Base-by-base conservation (phyloP, 2,888 invertebrate species). In the Coenonympha glycerion region DNA sequence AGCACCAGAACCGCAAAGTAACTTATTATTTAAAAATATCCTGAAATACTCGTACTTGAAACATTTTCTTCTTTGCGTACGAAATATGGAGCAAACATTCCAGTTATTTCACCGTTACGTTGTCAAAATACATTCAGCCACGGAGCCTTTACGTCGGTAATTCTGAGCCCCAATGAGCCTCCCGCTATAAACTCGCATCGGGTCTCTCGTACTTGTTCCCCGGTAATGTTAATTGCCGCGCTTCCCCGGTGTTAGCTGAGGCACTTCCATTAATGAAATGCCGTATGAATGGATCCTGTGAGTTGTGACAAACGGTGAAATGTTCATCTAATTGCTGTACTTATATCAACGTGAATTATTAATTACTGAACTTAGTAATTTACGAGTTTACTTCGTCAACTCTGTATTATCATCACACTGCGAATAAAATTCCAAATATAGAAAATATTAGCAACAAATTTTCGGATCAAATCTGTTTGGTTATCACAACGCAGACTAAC, bases 141-240 rank as follows among this genome's bases (percentile, higher is more conserved):
- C 15, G 39, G 22, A 24, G 24, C 39, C 15, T 39, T 39, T 39
- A 39, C 9, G 24, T 13, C 9, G 22, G 22, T 15, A 24, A 39
- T 39, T 39, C 39, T 15, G 15, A 15, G n/a, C n/a, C 39, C 22
- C 37, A 22, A 37, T 37, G 24, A 36, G 19, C 19, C 37, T 6
- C 3, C 6, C 22, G 39, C 39, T 39, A 24, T 9, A 22, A 16
- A 39, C 22, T 15, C 15, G 11, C 31, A 16, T 33, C 34, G 34
- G 16, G 8, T 8, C 24, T 3, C 8, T 0, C 2, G 39, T 9
- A 24, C 15, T 39, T 44, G 26, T n/a, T n/a, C 31, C 21, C 24
- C 31, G 21, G 31, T 49, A 37, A 49, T 34, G 44, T 52, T 49
- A 52, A 49, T 52, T 49, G 49, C 44, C 49, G 34, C 52, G 49